These are phyloP conservation scores for Clepsis dumicolana DNA, from an alignment of 2,888 invertebrate species.

Conservation along the genomic window DNA sequence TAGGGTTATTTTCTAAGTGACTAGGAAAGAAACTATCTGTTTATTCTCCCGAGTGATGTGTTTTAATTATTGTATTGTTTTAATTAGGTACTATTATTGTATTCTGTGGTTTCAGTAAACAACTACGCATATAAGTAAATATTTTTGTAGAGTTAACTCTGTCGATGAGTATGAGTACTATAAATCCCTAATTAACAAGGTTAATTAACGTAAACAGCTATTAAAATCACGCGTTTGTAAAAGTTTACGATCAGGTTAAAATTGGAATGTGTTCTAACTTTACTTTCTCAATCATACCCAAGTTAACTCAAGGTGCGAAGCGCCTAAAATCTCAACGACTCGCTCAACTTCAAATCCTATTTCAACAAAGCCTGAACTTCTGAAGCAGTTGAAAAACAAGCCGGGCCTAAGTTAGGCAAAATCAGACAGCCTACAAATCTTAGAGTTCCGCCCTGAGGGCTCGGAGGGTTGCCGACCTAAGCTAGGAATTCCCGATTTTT, in stretches of 20 bases:
- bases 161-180: too few species aligned
- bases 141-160: too few species aligned
- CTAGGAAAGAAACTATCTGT: neutral
- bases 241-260: neutral
- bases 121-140: too few species aligned
- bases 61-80: too few species aligned
- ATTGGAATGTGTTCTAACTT: neutral
- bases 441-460: conserved; percentile 7
- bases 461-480: conserved; percentile 13
- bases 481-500: too few species aligned
- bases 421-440: conserved; percentile 26
- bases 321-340: neutral
- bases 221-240: neutral
- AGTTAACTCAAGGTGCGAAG: neutral
- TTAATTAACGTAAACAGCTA: too few species aligned
- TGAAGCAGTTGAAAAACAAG: conserved; percentile 12
- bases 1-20: neutral
- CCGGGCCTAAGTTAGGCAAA: conserved; percentile 6
- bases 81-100: too few species aligned
- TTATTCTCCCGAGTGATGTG: neutral
- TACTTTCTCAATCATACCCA: neutral
- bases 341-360: conserved; percentile 2
- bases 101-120: too few species aligned
- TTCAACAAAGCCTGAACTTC: conserved; percentile 2
- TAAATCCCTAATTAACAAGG: too few species aligned